Conservation (phyloP, 2,113 vertebrate species). For the Rhizomys pruinosus region DNA sequence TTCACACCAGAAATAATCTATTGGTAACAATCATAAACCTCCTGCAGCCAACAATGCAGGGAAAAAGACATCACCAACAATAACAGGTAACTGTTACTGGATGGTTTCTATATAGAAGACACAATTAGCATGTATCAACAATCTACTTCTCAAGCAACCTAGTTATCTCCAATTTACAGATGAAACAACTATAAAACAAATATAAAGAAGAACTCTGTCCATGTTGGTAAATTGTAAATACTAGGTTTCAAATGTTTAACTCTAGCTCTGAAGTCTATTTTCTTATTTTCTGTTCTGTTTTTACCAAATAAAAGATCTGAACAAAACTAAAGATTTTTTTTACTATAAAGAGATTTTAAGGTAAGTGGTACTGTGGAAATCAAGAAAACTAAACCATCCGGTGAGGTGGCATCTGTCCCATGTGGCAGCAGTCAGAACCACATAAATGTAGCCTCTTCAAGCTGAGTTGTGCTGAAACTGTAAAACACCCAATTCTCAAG, state of each 20-base stretch:
- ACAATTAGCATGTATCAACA: conserved; percentile 12
- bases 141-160: conserved; percentile 21
- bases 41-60: conserved; percentile 13
- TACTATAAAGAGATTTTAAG: conserved; percentile 31
- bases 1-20: conserved; percentile 28
- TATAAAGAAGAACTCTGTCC: conserved; percentile 7
- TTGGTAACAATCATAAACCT: conserved; percentile 3
- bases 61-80: conserved; percentile 1
- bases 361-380: neutral
- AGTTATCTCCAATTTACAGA: conserved; percentile 11
- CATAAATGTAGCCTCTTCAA: conserved; percentile 9
- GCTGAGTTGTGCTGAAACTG: neutral
- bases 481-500: conserved; percentile 47
- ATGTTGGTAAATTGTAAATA: neutral
- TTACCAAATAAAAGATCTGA: conserved; percentile 26
- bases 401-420: neutral
- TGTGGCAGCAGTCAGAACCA: neutral
- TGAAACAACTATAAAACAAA: conserved; percentile 7
- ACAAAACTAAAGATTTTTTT: neutral
- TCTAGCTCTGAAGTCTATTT: neutral
- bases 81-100: neutral
- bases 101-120: conserved; percentile 15
- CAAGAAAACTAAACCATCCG: neutral
- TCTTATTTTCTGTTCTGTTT: neutral
- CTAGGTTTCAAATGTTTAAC: neutral